Evolutionary conservation across 53 echinoderm and acorn worm genomes (phyloP).

Genomic region (Temnopleurus reevesii): DNA sequence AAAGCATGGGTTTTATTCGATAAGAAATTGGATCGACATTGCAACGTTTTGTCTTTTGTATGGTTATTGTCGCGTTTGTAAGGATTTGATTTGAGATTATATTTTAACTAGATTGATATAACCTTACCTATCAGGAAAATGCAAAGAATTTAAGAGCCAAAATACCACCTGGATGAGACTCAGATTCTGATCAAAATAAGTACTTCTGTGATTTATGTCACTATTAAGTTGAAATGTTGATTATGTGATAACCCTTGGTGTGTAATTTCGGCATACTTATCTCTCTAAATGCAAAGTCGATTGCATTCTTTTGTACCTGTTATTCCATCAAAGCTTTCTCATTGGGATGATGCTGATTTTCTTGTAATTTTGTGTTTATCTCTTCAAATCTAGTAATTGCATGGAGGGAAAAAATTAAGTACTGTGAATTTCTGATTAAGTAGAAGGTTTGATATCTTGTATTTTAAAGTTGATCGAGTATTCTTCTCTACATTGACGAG

Average conservation of each 20-base stretch:
- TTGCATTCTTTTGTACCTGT: not conserved
- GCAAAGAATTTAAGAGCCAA: not conserved
- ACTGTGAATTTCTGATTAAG: no score
- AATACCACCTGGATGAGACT: slow-evolving; percentile 22
- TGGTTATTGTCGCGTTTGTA: not conserved
- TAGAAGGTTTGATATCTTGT: not conserved
- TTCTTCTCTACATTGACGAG: not conserved
- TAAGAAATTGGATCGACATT: slow-evolving; percentile 25
- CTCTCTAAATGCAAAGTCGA: not conserved
- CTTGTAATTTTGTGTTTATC: slow-evolving; percentile 22
- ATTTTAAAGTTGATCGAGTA: slow-evolving; percentile 9
- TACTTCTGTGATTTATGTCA: slow-evolving; percentile 28
- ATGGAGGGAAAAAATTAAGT: not conserved
- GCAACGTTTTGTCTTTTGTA: not conserved
- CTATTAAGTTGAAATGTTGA: slow-evolving; percentile 23
- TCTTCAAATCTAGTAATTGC: not conserved
- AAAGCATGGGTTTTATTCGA: not conserved
- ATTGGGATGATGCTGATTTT: not conserved
- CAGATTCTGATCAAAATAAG: not conserved
- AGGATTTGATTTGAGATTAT: not conserved
- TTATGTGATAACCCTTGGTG: slow-evolving; percentile 2
- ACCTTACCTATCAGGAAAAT: not conserved
- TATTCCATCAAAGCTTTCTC: not conserved
- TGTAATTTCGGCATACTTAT: slow-evolving; percentile 12
- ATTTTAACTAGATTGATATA: slow-evolving; percentile 6